Conservation (phyloP, 2,113 vertebrate genomes). For the Empidonax traillii region DNA sequence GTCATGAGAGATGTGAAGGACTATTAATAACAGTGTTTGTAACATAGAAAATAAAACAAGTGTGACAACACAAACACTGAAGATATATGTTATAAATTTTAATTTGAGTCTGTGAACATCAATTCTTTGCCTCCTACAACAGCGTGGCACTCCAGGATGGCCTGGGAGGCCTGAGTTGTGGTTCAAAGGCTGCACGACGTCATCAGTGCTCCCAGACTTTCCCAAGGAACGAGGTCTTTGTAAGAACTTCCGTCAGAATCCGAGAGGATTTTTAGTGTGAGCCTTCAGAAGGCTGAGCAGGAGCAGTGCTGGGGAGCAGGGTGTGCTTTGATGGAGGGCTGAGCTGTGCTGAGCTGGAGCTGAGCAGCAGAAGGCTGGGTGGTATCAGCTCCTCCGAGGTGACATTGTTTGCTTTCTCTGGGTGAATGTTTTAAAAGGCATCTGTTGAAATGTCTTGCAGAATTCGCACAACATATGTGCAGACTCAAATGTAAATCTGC, state of each 20-base stretch:
- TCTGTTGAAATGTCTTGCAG: constrained; percentile 45
- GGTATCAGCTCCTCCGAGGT: constrained; percentile 38
- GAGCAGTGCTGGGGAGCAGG: neutral
- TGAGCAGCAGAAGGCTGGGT: constrained; percentile 58
- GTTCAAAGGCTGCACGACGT: neutral
- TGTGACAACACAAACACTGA: neutral
- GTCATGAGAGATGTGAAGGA: neutral
- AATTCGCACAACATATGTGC: constrained; percentile 61
- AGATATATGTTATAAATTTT: neutral
- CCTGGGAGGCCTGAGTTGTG: neutral
- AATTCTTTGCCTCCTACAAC: neutral
- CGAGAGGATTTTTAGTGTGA: neutral
- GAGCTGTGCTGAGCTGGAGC: constrained; percentile 15
- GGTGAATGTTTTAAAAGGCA: constrained; percentile 52
- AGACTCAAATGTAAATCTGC: constrained; percentile 1
- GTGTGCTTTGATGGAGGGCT: neutral
- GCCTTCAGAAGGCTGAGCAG: neutral
- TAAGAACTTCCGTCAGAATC: neutral
- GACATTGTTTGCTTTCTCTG: constrained; percentile 57
- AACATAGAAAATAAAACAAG: neutral
- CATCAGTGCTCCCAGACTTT: neutral
- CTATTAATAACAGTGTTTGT: constrained; percentile 1
- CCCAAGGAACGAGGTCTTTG: neutral
- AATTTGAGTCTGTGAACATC: neutral
- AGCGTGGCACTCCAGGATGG: neutral